phyloP scores from a whole-genome alignment of 2,888 invertebrate species.

The Eupithecia inturbata region DNA sequence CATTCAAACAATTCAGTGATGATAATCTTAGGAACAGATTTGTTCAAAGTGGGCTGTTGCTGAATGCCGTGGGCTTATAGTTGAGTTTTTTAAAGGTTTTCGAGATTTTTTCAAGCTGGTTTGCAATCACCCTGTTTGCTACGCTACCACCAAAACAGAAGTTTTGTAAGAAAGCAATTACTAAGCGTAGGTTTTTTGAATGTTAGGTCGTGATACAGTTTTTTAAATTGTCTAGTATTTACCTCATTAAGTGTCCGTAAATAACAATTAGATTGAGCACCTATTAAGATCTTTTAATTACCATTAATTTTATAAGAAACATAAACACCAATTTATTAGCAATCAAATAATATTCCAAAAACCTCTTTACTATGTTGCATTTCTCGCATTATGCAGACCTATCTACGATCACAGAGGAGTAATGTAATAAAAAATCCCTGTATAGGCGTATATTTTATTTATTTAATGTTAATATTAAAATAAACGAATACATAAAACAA shows the following conservation, averaged over 20 bases:
- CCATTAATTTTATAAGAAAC: background rate
- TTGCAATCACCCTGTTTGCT: too few species aligned
- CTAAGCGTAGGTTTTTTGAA: background rate
- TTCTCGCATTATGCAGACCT: background rate
- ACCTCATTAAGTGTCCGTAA: background rate
- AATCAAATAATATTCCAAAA: too few species aligned
- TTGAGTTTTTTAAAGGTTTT: background rate
- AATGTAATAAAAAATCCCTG: conserved; percentile 55
- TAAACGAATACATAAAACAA: conserved; percentile 66
- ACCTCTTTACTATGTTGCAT: too few species aligned
- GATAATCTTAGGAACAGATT: background rate
- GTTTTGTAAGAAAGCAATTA: background rate
- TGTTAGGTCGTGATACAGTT: background rate
- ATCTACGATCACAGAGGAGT: background rate
- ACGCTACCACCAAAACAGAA: background rate
- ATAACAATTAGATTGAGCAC: background rate
- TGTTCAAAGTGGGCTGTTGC: background rate
- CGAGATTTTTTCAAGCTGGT: background rate
- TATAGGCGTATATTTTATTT: conserved; percentile 78
- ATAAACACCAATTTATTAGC: background rate
- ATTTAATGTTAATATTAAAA: conserved; percentile 76
- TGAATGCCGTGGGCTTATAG: background rate
- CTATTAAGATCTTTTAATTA: background rate
- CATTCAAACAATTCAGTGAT: background rate
- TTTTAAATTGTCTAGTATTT: background rate